Evolutionary conservation across 2,797 vertebrate genomes (phyloP).

Genomic region (Chromis chromis): DNA sequence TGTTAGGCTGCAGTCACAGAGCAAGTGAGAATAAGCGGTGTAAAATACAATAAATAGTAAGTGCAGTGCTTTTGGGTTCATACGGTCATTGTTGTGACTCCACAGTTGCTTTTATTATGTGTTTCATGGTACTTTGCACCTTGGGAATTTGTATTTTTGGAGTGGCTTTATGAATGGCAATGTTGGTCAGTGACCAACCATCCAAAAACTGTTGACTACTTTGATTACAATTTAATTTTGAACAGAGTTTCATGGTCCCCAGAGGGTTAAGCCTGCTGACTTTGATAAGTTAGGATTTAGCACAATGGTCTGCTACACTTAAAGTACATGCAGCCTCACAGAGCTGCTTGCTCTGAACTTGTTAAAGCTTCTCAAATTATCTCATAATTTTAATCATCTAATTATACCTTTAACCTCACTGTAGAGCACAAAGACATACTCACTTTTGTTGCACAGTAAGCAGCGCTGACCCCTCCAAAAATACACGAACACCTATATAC

Average conservation of each 20-base stretch:
- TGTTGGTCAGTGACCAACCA: neutral
- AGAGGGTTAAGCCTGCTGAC: neutral
- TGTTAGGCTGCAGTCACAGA: neutral
- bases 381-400: neutral
- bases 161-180: neutral
- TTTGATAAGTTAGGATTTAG: neutral
- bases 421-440: neutral
- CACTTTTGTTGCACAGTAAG: neutral
- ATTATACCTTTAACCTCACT: neutral
- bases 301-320: neutral
- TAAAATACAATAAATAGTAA: constrained; percentile 4
- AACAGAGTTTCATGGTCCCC: neutral
- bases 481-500: neutral
- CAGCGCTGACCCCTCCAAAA: neutral
- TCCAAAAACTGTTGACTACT: neutral
- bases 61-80: constrained; percentile 3
- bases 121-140: neutral
- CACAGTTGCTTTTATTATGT: neutral
- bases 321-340: too few relatives aligned
- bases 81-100: neutral
- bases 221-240: neutral
- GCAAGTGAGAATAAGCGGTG: neutral
- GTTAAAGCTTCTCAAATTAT: neutral
- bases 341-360: too few relatives aligned
- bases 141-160: neutral